Percentiles rank a stretch among this genome's conserved stretches.
Evolutionary conservation across 2,113 vertebrate species (phyloP).

Genomic region (Merops nubicus): DNA sequence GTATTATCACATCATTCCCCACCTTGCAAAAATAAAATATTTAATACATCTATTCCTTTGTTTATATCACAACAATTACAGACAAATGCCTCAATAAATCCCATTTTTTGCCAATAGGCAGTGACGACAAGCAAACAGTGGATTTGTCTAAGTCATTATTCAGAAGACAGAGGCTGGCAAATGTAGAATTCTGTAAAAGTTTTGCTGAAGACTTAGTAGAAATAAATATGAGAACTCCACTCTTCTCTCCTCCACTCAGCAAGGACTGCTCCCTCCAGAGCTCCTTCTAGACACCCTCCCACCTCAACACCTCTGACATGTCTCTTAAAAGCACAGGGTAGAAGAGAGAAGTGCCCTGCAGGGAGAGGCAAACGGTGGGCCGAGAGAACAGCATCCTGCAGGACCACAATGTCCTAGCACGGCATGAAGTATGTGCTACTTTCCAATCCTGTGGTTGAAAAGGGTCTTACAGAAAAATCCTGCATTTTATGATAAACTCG

Average conservation of each 20-base stretch:
- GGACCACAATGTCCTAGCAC: rapidly evolving
- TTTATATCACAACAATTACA: constrained; percentile 6
- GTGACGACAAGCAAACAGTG: neutral
- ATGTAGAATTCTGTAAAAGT: neutral
- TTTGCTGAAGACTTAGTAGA: neutral
- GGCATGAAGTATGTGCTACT: rapidly evolving
- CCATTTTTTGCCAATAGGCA: neutral
- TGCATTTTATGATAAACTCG: neutral
- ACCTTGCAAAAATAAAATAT: constrained; percentile 11
- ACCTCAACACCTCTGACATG: neutral
- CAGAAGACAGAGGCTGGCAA: neutral
- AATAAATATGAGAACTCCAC: neutral
- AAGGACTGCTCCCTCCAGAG: neutral
- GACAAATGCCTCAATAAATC: neutral
- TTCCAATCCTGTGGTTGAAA: neutral
- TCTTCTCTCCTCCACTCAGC: neutral
- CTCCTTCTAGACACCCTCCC: neutral
- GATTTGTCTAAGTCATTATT: neutral
- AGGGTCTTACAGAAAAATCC: neutral
- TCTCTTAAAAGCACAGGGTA: neutral
- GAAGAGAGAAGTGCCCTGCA: neutral
- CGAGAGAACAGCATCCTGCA: neutral
- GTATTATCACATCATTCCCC: neutral
- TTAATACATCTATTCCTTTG: neutral
- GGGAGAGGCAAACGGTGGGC: neutral